A percentile compares a stretch with the other conserved stretches of the same genome.
Conservation (phyloP, 37 sponge, comb jelly and placozoan species). For the Eunapius fragilis region DNA sequence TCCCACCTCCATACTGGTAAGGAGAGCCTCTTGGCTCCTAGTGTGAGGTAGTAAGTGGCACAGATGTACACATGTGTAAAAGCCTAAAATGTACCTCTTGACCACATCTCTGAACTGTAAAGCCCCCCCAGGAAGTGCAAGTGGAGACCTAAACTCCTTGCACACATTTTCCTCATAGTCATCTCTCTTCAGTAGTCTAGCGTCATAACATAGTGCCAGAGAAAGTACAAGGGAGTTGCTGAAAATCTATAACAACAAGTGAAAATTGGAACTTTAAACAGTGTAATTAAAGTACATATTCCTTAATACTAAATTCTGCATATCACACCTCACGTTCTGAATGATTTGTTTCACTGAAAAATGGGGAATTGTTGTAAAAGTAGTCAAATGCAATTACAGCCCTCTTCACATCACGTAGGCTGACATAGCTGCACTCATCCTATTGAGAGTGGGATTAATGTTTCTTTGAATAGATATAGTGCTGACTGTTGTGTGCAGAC, state of each 20-base stretch:
- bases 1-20: slow-evolving; percentile 40
- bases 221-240: slow-evolving; percentile 52
- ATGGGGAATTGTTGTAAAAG: slow-evolving; percentile 14
- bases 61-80: neutral
- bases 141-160: slow-evolving; percentile 29
- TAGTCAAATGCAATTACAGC: slow-evolving; percentile 47
- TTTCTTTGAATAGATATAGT: neutral
- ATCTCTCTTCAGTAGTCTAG: slow-evolving; percentile 66
- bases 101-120: slow-evolving; percentile 60
- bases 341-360: neutral
- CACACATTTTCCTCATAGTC: slow-evolving; percentile 50
- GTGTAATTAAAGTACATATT: too few species aligned
- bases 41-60: neutral
- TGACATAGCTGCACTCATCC: slow-evolving; percentile 79
- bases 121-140: slow-evolving; percentile 39
- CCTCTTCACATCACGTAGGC: slow-evolving; percentile 70
- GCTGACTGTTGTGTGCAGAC: neutral
- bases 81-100: slow-evolving; percentile 52
- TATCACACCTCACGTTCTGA: too few species aligned
- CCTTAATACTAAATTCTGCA: too few species aligned
- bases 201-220: slow-evolving; percentile 77
- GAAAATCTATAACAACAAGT: neutral
- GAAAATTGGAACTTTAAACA: too few species aligned
- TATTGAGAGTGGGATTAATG: neutral
- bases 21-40: slow-evolving; percentile 53